These are phyloP conservation scores for Hypothenemus hampei DNA, from an alignment of 1,140 invertebrate species.

Conservation along the genomic window DNA sequence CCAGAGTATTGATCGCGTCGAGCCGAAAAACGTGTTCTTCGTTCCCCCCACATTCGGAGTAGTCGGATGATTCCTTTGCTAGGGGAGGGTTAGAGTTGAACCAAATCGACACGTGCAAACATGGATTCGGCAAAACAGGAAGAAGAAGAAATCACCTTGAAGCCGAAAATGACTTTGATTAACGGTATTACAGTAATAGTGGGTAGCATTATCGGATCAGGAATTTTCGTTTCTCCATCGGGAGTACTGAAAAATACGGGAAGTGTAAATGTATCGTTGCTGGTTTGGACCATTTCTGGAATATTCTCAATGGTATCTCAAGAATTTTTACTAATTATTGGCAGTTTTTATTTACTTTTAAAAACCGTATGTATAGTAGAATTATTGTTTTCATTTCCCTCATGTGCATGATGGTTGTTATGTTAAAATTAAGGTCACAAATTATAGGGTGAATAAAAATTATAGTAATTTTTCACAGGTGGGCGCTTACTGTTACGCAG, in stretches of 20 bases:
- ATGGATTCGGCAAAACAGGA: no score
- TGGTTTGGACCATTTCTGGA: constrained; percentile 85
- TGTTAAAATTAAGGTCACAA: no score
- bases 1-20: no score
- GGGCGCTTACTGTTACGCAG: constrained; percentile 91
- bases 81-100: background rate
- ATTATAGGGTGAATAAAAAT: no score
- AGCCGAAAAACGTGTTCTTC: constrained; percentile 7
- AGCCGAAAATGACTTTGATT: constrained; percentile 89
- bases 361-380: no score
- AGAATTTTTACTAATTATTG: no score
- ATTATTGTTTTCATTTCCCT: no score
- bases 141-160: constrained; percentile 52
- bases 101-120: no score
- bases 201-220: constrained; percentile 90
- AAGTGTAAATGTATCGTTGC: constrained; percentile 77
- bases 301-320: constrained; percentile 88
- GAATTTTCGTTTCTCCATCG: constrained; percentile 91
- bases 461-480: no score
- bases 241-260: constrained; percentile 82
- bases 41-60: no score
- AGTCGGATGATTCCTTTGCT: background rate
- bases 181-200: constrained; percentile 87
- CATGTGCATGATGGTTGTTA: no score
- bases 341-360: no score